A percentile compares a stretch with the other conserved stretches of the same genome.
phyloP scores from a whole-genome alignment of 1,140 invertebrate genomes.

The Ceratina japonica region DNA sequence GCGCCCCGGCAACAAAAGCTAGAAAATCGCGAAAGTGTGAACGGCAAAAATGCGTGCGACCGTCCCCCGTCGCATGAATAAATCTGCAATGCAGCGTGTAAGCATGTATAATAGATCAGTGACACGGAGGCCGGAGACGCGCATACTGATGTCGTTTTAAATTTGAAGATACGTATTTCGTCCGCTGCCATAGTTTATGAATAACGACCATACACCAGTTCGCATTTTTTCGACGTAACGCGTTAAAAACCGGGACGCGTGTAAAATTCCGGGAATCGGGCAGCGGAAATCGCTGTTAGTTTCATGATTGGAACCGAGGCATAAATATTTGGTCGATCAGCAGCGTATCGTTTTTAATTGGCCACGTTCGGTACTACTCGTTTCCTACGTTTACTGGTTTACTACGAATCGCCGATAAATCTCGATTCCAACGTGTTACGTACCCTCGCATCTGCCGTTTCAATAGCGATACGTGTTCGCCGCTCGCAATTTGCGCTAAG shows the following conservation, averaged over 20 bases:
- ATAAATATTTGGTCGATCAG: constrained; percentile 53
- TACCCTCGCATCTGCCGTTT: not conserved
- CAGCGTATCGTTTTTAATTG: constrained; percentile 46
- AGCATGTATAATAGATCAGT: not conserved
- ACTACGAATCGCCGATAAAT: constrained; percentile 1
- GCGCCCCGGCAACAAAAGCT: not conserved
- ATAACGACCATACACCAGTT: too few relatives aligned
- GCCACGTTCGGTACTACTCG: constrained; percentile 32
- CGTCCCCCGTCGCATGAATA: not conserved
- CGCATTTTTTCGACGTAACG: too few relatives aligned
- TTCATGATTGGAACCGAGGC: constrained; percentile 16
- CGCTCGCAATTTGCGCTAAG: not conserved
- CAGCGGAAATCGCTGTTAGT: not conserved
- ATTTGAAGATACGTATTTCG: not conserved
- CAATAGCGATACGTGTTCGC: not conserved
- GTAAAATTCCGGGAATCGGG: not conserved
- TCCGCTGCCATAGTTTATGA: too few relatives aligned
- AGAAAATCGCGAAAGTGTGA: constrained; percentile 19
- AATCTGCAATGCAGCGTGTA: not conserved
- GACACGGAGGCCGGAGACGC: not conserved
- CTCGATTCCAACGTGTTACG: constrained; percentile 10
- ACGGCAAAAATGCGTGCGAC: not conserved
- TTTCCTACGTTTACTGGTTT: constrained; percentile 28
- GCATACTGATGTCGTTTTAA: not conserved
- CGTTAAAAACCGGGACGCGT: too few relatives aligned